Base-by-base conservation (phyloP, 2,888 invertebrate genomes). In the Orgyia antiqua region DNA sequence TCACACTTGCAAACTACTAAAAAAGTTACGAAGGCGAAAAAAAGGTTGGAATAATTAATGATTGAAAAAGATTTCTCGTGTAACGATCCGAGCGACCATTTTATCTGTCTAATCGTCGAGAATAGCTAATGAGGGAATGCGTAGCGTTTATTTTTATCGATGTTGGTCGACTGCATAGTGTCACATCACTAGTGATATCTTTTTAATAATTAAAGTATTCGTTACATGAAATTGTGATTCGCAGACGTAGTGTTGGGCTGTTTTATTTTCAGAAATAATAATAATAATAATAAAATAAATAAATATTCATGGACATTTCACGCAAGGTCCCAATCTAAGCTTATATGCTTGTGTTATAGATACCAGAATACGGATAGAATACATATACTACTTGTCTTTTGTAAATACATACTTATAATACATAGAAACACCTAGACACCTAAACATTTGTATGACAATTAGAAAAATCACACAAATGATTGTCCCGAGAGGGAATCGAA, bases 151-250 rank as follows among this genome's bases (percentile, higher is more conserved):
- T 60, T 59, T 64, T 55, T 58, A 63, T 72, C 72, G 68, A 68
- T 64, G 47, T n/a, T n/a, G n/a, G n/a, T 60, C 58, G 45, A 42
- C 24, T 31, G 44, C 19, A 31, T 36, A 30, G 40, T 43, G 43
- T 44, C 55, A 48, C 77, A 47, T 47, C 79, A 66, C 75, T 78
- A 43, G 58, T 47, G 40, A 60, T 69, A 68, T 74, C 74, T 75
- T 78, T 78, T 83, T 79, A 80, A 80, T 83, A 83, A 84, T 84
- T 71, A 62, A 82, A 70, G 80, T 76, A 74, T 82, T 84, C 71
- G 47, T 65, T 65, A 68, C 74, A 70, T 75, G 71, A 59, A 10
- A n/a, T 10, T 23, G 23, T 6, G 10, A 23, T 5, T 23, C 10
- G 7, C 23, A 10, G 23, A 10, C 20, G 18, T 1, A 4, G 9